Evolutionary conservation across 2,797 vertebrate species (phyloP).

Genomic region (Intellagama lesueurii): DNA sequence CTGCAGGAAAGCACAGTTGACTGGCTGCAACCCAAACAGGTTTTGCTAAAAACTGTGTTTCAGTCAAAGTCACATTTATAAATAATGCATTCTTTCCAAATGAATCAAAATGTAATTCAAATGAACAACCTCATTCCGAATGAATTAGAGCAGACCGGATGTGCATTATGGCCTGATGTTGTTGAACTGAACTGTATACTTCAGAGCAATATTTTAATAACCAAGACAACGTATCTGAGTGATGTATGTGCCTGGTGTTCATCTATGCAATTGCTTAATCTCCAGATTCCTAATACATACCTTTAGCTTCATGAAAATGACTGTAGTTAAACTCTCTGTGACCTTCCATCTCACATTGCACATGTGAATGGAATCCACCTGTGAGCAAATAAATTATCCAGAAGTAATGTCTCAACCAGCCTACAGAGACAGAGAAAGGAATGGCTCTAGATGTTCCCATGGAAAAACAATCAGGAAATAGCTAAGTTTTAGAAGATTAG

Average conservation of each 20-base stretch:
- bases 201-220: background rate
- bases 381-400: background rate
- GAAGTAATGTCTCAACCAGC: background rate
- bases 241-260: background rate
- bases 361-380: slow-evolving; percentile 16
- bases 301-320: background rate
- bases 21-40: background rate
- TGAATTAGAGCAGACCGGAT: too few species aligned
- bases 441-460: background rate
- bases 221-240: background rate
- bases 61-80: background rate
- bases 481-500: background rate
- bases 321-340: background rate
- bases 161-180: background rate
- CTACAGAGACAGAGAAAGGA: background rate
- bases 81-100: background rate
- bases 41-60: background rate
- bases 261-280: background rate
- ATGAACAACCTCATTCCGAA: background rate
- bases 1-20: background rate
- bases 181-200: background rate
- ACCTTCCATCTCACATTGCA: slow-evolving; percentile 13
- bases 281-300: background rate
- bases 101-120: background rate
- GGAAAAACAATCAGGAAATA: background rate